Evolutionary conservation across 2,888 invertebrate genomes (phyloP), one percentile per base, ranked within the genome.

Genomic region (Eupeodes luniger): DNA sequence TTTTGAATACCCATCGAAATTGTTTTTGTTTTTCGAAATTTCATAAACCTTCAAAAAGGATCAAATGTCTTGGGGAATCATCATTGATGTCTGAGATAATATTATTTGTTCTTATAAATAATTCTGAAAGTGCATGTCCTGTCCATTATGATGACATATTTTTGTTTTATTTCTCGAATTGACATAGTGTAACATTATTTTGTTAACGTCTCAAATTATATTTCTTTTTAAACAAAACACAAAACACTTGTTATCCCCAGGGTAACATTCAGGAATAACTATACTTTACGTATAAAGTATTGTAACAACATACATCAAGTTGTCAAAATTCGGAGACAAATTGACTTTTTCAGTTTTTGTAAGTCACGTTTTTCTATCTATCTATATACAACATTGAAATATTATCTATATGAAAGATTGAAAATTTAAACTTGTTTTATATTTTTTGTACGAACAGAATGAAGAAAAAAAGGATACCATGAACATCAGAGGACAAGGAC

Each of bases 361-460:
- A 62, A 12, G 62, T 64, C 62, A 64, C 44, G 19, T 64, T 64
- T 64, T 64, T 16, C 34, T 59, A 34, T 59, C 14, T 36, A 27
- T 2, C 1, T 27, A 27, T 27, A 27, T 3, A 27, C 3, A 27
- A 14, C 36, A 14, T 9, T 59, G 59, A 59, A 36, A 59, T 59
- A 11, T n/a, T 14, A n/a, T 27, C 27, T 27, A 19, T 14, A 36
- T 36, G 9, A 14, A 59, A n/a, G 36, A 59, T 34, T 2, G 34
- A 59, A 59, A 36, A 36, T 59, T 59, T 59, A 7, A 59, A 36
- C 1, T 59, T 12, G 59, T 7, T 40, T 64, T 19, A 12, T 40
- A 44, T 62, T 16, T 44, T 16, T 62, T 64, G 44, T 64, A 40
- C 1, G 10, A 11, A 11, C 4, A 2, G 16, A 5, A 57, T 10